phyloP scores from a whole-genome alignment of 2,113 vertebrate species.

The Patagioenas fasciata region DNA sequence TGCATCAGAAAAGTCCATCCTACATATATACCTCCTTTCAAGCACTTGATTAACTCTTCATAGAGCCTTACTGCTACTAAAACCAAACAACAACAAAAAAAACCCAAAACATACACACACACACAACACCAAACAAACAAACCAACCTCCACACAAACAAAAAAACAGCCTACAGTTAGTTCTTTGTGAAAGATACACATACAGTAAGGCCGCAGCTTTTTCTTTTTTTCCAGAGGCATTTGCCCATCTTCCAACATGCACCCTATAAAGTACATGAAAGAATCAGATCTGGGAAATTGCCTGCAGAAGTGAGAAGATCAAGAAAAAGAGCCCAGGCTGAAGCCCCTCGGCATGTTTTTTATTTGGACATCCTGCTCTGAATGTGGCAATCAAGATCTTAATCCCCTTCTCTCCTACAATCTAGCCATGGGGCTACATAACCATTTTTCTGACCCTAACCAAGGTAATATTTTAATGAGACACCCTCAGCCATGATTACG shows the following conservation, averaged over 20 bases:
- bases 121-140: no score
- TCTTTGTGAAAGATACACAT: not conserved
- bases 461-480: conserved; percentile 41
- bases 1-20: not conserved
- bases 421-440: not conserved
- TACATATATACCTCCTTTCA: not conserved
- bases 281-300: not conserved
- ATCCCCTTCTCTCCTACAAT: not conserved
- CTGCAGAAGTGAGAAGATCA: not conserved
- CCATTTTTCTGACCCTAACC: not conserved
- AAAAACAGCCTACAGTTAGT: not conserved
- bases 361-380: not conserved
- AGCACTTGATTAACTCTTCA: not conserved
- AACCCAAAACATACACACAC: no score
- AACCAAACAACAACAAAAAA: not conserved
- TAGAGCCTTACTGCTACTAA: not conserved
- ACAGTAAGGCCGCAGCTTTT: not conserved
- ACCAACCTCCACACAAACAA: no score
- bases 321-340: not conserved
- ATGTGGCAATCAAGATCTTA: not conserved
- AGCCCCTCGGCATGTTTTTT: not conserved
- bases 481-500: not conserved
- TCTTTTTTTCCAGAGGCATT: not conserved
- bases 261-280: not conserved
- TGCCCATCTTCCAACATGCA: not conserved